Evolutionary conservation across 2,888 invertebrate species (phyloP).

Genomic region (Cryptocheilus praepositus): DNA sequence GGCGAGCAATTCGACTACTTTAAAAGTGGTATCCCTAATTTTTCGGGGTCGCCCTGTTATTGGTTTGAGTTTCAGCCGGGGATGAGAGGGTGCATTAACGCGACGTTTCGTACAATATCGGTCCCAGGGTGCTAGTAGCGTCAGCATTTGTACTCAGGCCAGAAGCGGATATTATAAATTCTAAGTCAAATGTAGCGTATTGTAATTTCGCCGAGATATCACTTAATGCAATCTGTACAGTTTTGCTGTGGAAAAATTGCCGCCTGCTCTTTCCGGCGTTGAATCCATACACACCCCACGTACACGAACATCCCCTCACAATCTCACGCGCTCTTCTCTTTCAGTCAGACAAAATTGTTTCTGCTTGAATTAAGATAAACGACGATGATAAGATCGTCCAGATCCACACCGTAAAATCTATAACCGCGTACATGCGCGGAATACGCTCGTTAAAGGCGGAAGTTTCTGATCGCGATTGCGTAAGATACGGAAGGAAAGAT

Average conservation of each 20-base stretch:
- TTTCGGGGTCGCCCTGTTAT: constrained; percentile 46
- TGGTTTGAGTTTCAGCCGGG: constrained; percentile 55
- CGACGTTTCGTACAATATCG: constrained; percentile 65
- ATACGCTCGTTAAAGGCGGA: not conserved
- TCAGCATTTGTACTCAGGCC: constrained; percentile 43
- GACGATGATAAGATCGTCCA: constrained; percentile 40
- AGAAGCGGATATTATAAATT: constrained; percentile 71
- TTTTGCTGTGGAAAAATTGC: constrained; percentile 52
- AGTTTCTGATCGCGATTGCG: not conserved
- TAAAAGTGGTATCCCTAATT: constrained; percentile 56
- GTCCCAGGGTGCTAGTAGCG: constrained; percentile 68
- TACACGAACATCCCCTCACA: not conserved
- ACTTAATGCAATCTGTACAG: constrained; percentile 68
- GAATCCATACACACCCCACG: not conserved
- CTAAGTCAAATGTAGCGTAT: constrained; percentile 73
- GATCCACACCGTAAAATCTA: constrained; percentile 33
- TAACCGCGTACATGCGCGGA: constrained; percentile 12
- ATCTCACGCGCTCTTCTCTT: not conserved
- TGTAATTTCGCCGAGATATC: constrained; percentile 70
- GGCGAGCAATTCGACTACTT: constrained; percentile 40
- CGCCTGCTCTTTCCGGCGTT: constrained; percentile 29
- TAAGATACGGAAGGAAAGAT: not conserved
- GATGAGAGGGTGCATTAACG: constrained; percentile 65
- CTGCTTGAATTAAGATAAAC: constrained; percentile 49
- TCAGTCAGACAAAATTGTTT: constrained; percentile 36